Evolutionary conservation across 2,113 vertebrate genomes (phyloP).

Genomic region (Epinephelus lanceolatus): DNA sequence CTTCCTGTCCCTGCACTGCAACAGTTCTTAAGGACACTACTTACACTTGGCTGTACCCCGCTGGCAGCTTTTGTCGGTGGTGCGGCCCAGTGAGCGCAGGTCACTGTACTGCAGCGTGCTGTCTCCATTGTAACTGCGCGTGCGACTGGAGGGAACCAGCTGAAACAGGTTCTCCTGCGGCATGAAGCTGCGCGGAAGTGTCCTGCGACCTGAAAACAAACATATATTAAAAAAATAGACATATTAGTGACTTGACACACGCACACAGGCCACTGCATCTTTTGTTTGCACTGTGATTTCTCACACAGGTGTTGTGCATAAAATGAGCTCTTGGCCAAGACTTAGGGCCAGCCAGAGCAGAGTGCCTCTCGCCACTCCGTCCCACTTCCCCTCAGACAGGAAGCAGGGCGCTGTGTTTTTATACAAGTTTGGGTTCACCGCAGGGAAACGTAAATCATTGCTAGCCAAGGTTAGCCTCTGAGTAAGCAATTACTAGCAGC

Average conservation of each 20-base stretch:
- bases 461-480: slow-evolving; percentile 80
- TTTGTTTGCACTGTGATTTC: slow-evolving; percentile 29
- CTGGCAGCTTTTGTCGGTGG: slow-evolving; percentile 79
- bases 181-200: slow-evolving; percentile 92
- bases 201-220: slow-evolving; percentile 87
- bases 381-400: slow-evolving; percentile 80
- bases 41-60: slow-evolving; percentile 81
- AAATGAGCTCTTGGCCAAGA: slow-evolving; percentile 43
- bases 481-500: slow-evolving; percentile 77
- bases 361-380: slow-evolving; percentile 61
- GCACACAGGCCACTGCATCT: slow-evolving; percentile 2
- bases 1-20: not conserved
- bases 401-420: slow-evolving; percentile 78
- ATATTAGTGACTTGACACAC: slow-evolving; percentile 14
- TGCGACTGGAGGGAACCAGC: slow-evolving; percentile 90
- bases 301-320: slow-evolving; percentile 45
- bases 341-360: slow-evolving; percentile 50
- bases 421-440: slow-evolving; percentile 69
- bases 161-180: slow-evolving; percentile 92
- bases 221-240: not conserved
- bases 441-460: slow-evolving; percentile 80
- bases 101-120: slow-evolving; percentile 86
- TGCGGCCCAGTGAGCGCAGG: slow-evolving; percentile 84
- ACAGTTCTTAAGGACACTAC: slow-evolving; percentile 19
- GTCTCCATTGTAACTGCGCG: slow-evolving; percentile 90